Conservation (phyloP, 2,888 invertebrate genomes). For the Apodemia duryi region DNA sequence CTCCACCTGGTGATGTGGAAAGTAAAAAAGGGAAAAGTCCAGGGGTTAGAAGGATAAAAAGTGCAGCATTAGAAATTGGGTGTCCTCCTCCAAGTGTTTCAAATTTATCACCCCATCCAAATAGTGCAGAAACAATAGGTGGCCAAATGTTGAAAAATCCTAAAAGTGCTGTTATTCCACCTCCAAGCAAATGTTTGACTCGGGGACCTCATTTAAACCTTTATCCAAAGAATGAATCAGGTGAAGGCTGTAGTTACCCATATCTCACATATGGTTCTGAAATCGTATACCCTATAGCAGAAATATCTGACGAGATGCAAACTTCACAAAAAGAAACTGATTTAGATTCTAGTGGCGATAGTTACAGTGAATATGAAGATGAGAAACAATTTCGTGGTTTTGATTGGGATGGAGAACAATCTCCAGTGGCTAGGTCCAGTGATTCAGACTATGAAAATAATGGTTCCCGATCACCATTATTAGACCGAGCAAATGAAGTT, state of each 20-base stretch:
- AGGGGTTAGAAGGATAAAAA: constrained; percentile 84
- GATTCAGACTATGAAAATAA: constrained; percentile 85
- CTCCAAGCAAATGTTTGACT: constrained; percentile 84
- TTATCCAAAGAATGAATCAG: constrained; percentile 82
- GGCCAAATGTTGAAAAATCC: constrained; percentile 84
- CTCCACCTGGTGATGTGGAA: constrained; percentile 64
- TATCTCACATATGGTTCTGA: constrained; percentile 84
- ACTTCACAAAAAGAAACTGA: constrained; percentile 83
- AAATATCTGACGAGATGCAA: constrained; percentile 89
- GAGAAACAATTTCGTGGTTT: constrained; percentile 76
- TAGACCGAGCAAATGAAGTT: constrained; percentile 73
- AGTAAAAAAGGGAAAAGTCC: constrained; percentile 77
- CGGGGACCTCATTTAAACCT: constrained; percentile 85
- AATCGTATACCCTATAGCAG: constrained; percentile 90
- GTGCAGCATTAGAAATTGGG: constrained; percentile 84
- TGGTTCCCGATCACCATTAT: constrained; percentile 84
- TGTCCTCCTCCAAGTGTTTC: constrained; percentile 84
- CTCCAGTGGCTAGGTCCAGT: constrained; percentile 68
- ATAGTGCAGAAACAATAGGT: constrained; percentile 88
- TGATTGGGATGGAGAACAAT: constrained; percentile 72
- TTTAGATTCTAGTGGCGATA: constrained; percentile 78
- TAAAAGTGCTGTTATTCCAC: constrained; percentile 81
- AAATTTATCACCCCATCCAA: constrained; percentile 88
- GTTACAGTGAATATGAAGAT: constrained; percentile 82
- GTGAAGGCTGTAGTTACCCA: constrained; percentile 88